Conservation (phyloP, 1,140 invertebrate genomes). For the Bombus pyrosoma region DNA sequence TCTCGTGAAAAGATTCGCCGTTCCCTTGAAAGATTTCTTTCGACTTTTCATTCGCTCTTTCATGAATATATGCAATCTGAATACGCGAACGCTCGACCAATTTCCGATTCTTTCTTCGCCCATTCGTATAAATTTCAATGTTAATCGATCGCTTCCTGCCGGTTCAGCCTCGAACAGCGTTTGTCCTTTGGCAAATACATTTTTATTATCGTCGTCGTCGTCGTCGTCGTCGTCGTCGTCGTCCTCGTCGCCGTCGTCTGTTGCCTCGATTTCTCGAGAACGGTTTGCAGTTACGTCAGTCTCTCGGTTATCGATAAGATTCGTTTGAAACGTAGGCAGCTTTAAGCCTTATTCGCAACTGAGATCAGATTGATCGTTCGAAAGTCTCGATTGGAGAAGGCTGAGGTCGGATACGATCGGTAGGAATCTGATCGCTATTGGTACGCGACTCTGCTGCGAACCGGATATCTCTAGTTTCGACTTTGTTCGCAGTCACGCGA, state of each 20-base stretch:
- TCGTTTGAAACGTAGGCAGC: background rate
- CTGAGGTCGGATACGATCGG: constrained; percentile 56
- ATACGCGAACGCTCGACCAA: constrained; percentile 20
- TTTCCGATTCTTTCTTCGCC: constrained; percentile 28
- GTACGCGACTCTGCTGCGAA: constrained; percentile 51
- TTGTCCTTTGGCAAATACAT: background rate
- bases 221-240: background rate
- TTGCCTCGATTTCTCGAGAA: background rate
- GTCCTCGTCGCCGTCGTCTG: background rate
- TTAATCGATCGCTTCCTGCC: background rate
- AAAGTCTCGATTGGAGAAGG: constrained; percentile 23
- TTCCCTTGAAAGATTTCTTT: constrained; percentile 38
- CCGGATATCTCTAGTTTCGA: constrained; percentile 65
- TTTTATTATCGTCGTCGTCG: background rate
- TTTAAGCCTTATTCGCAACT: background rate
- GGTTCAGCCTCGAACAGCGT: background rate
- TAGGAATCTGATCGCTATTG: constrained; percentile 52
- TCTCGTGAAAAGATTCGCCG: background rate
- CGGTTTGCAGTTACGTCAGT: background rate
- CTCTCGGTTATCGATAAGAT: background rate
- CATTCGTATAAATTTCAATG: constrained; percentile 49
- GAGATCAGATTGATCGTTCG: constrained; percentile 7
- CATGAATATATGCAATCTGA: constrained; percentile 44
- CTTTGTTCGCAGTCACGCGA: constrained; percentile 1
- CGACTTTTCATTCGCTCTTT: constrained; percentile 54